Percentiles rank a stretch among this genome's conserved stretches.
These are phyloP conservation scores for Neomicropteryx cornuta DNA, from an alignment of 1,140 invertebrate genomes.

Conservation along the genomic window DNA sequence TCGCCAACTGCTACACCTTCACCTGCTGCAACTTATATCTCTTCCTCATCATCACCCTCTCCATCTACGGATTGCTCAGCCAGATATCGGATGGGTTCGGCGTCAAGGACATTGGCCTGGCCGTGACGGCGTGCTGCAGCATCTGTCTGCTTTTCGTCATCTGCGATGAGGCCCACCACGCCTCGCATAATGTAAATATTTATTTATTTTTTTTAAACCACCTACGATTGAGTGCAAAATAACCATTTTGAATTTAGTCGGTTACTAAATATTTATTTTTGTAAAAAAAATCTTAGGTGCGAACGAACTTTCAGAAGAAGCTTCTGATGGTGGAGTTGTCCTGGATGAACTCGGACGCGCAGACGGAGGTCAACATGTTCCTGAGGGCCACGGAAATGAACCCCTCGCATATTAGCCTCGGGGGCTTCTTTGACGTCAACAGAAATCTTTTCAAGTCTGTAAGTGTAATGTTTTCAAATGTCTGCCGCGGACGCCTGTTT, in stretches of 20 bases:
- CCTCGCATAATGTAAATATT: constrained; percentile 43
- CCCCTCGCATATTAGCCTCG: constrained; percentile 53
- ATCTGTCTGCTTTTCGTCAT: constrained; percentile 51
- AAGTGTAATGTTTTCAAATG: too few species aligned
- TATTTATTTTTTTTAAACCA: too few species aligned
- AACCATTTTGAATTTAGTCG: too few species aligned
- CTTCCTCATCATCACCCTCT: constrained; percentile 54
- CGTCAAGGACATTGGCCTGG: constrained; percentile 51
- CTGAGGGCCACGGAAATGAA: constrained; percentile 58
- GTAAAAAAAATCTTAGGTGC: too few species aligned
- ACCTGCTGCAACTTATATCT: constrained; percentile 52
- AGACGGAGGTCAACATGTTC: constrained; percentile 58
- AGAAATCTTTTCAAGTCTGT: constrained; percentile 55
- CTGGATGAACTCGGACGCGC: constrained; percentile 52
- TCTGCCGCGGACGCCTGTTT: too few species aligned
- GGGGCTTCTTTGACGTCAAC: constrained; percentile 57
- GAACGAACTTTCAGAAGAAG: constrained; percentile 57
- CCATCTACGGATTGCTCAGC: constrained; percentile 54
- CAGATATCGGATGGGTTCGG: constrained; percentile 55
- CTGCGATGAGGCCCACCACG: constrained; percentile 55
- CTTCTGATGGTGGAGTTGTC: constrained; percentile 53
- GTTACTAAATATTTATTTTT: too few species aligned
- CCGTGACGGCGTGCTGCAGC: constrained; percentile 48
- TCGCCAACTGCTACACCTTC: constrained; percentile 48
- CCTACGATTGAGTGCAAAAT: too few species aligned